These are phyloP conservation scores for Agapornis canus DNA, from an alignment of 2,797 vertebrate genomes.

Conservation along the genomic window DNA sequence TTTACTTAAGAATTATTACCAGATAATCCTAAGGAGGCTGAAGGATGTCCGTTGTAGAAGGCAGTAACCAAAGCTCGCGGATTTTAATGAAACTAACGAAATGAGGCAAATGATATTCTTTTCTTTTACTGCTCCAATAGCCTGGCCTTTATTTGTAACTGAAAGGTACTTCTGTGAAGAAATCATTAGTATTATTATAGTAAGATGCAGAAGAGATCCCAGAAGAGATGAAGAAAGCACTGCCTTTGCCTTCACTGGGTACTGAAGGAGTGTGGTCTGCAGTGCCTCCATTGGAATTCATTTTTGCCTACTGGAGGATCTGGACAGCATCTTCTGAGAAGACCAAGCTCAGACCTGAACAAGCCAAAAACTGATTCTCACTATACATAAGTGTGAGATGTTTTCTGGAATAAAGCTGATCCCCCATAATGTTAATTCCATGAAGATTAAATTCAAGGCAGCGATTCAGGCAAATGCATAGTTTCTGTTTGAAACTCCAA, in stretches of 20 bases:
- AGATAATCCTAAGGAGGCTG: not conserved
- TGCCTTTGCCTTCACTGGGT: not conserved
- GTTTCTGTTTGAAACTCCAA: not conserved
- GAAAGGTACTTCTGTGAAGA: not conserved
- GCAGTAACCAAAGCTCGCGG: not conserved
- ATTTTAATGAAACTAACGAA: not conserved
- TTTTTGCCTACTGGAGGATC: not conserved
- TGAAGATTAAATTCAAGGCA: not conserved
- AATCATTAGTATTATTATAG: not conserved
- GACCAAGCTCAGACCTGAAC: not conserved
- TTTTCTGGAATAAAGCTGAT: not conserved
- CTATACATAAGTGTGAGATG: not conserved
- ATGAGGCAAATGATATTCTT: not conserved
- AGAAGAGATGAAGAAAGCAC: not conserved
- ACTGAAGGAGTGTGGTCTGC: not conserved
- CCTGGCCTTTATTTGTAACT: not conserved
- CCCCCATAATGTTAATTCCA: not conserved
- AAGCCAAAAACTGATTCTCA: not conserved
- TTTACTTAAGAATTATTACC: not conserved
- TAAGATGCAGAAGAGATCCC: not conserved
- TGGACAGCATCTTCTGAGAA: not conserved
- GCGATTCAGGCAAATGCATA: fast-evolving
- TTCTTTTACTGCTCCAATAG: not conserved
- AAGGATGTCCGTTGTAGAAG: not conserved
- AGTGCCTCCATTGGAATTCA: not conserved